Percentiles rank a stretch among this genome's conserved stretches.
These are phyloP conservation scores for Miichthys miiuy DNA, from an alignment of 2,797 vertebrate species.

Conservation along the genomic window DNA sequence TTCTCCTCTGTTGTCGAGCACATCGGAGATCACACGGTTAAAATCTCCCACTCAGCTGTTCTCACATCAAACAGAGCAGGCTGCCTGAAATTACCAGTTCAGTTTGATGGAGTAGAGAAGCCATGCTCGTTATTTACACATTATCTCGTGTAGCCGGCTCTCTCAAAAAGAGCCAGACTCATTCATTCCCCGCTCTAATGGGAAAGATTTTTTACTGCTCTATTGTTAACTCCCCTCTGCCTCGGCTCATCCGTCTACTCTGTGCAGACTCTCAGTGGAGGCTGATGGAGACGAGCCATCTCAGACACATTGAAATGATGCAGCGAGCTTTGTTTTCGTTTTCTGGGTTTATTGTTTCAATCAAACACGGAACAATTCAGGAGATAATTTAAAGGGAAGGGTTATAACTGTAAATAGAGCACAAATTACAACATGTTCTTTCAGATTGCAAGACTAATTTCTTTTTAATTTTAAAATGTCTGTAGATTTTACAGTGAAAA, in stretches of 20 bases:
- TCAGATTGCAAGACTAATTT: neutral
- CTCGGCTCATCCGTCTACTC: slow-evolving; percentile 29
- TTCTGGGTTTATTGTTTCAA: slow-evolving; percentile 32
- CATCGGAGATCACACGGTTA: neutral
- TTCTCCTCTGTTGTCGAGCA: slow-evolving; percentile 5
- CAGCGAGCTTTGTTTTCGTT: slow-evolving; percentile 20
- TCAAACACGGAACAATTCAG: neutral
- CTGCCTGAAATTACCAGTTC: slow-evolving; percentile 14
- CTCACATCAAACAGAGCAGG: slow-evolving; percentile 21
- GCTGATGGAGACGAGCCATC: slow-evolving; percentile 13
- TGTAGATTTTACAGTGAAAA: too few relatives aligned
- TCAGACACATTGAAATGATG: slow-evolving; percentile 17
- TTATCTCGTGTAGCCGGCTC: slow-evolving; percentile 38
- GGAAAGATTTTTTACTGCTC: slow-evolving; percentile 31
- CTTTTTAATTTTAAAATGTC: neutral
- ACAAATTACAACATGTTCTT: slow-evolving; percentile 5
- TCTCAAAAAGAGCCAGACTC: slow-evolving; percentile 35
- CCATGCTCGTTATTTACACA: slow-evolving; percentile 60
- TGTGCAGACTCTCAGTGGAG: slow-evolving; percentile 11
- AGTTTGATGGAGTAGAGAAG: slow-evolving; percentile 47
- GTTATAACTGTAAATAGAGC: slow-evolving; percentile 1
- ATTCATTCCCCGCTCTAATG: slow-evolving; percentile 40
- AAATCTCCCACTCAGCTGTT: slow-evolving; percentile 17
- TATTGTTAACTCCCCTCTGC: slow-evolving; percentile 21
- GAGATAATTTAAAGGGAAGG: neutral